These are phyloP conservation scores for Neomorphus geoffroyi DNA, from an alignment of 2,797 vertebrate species.

Conservation along the genomic window DNA sequence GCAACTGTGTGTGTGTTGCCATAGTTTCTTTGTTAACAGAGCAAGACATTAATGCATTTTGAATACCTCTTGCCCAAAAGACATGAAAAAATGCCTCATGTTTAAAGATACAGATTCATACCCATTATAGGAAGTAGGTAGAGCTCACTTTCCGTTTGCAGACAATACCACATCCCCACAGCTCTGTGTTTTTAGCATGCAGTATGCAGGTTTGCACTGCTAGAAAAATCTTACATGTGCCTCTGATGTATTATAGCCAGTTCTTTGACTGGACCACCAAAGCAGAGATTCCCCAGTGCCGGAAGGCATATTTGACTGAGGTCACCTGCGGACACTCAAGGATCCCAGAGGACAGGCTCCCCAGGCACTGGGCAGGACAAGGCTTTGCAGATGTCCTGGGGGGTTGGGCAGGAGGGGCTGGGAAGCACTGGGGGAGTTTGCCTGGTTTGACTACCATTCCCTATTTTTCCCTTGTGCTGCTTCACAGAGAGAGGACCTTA, in stretches of 20 bases:
- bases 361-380: background rate
- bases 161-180: fast-evolving
- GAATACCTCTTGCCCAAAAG: conserved; percentile 23
- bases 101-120: background rate
- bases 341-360: background rate
- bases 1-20: conserved; percentile 28
- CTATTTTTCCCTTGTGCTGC: background rate
- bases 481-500: background rate
- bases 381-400: fast-evolving
- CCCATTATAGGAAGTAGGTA: fast-evolving
- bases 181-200: background rate
- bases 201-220: fast-evolving
- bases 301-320: fast-evolving
- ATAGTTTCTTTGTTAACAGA: conserved; percentile 54
- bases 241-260: fast-evolving
- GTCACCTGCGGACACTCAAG: fast-evolving
- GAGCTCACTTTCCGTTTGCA: background rate
- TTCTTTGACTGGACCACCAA: fast-evolving
- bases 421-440: background rate
- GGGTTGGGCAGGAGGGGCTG: background rate
- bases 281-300: fast-evolving
- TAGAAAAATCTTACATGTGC: fast-evolving
- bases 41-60: conserved; percentile 29
- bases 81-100: background rate
- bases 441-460: fast-evolving